Evolutionary conservation across 2,888 invertebrate genomes (phyloP), one percentile per base, ranked within the genome.

Genomic region (Phalera bucephala): DNA sequence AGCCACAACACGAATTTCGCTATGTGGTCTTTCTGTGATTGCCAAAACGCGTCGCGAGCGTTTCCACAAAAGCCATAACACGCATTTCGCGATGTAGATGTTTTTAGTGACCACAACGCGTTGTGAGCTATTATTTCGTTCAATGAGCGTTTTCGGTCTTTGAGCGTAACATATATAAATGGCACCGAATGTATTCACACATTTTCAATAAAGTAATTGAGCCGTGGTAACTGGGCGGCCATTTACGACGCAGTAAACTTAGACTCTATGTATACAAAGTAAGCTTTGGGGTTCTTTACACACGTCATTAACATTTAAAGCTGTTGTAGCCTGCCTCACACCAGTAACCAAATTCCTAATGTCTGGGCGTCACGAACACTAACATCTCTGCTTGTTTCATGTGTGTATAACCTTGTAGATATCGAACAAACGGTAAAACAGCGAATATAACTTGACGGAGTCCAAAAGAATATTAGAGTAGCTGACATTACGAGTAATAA

Each of bases 361-460:
- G 51, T 38, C 42, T 33, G 35, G 42, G 47, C 33, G 38, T 46
- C 48, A 59, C 48, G 55, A 51, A 64, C 41, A 41, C 41, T 44
- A 36, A 39, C 50, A 45, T 53, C 53, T 53, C 36, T 30, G 46
- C 39, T 40, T 23, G 37, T 41, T 47, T 47, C 52, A 42, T 47
- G 44, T 45, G 32, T 40, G 43, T 35, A 41, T 41, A 63, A 49
- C 69, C 64, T 70, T 64, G 64, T 47, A 48, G 44, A 56, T 66
- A 71, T 72, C 52, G 71, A 72, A 58, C 56, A 46, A 33, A 20
- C 52, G 40, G 34, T 56, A 51, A 54, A 54, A 58, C 45, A 38
- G 48, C 44, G 36, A 53, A 40, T 33, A 39, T 39, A 44, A 45
- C 33, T 35, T 40, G 44, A 58, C 29, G 29, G n/a, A 42, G 38